phyloP scores from a whole-genome alignment of 2,888 invertebrate genomes.

The Criorhina ranunculi region DNA sequence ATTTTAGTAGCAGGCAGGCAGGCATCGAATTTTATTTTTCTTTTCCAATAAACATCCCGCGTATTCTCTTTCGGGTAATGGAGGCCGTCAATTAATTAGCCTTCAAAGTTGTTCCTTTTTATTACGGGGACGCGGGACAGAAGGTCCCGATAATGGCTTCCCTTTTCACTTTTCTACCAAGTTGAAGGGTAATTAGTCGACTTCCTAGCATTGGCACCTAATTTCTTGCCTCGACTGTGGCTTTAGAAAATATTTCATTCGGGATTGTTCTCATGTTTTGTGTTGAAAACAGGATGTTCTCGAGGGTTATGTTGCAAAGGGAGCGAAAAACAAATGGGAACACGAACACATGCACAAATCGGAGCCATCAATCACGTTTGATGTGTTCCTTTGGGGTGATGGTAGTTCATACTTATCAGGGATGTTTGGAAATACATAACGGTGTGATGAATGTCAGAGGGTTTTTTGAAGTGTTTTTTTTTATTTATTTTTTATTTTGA shows the following conservation, averaged over 20 bases:
- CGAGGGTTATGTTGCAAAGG: not conserved
- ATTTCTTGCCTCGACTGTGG: constrained; percentile 7
- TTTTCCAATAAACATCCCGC: constrained; percentile 13
- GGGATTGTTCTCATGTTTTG: constrained; percentile 7
- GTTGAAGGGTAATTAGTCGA: constrained; percentile 27
- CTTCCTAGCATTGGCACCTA: constrained; percentile 9
- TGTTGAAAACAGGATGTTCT: constrained; percentile 2
- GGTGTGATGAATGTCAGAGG: constrained; percentile 50
- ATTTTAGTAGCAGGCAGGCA: not conserved
- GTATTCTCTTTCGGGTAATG: not conserved
- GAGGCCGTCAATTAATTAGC: constrained; percentile 44
- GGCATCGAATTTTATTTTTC: constrained; percentile 10
- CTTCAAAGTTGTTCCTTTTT: constrained; percentile 25
- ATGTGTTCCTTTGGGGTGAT: constrained; percentile 20
- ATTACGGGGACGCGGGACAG: constrained; percentile 1
- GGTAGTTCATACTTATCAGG: constrained; percentile 13
- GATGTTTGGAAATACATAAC: constrained; percentile 45
- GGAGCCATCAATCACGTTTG: constrained; percentile 52
- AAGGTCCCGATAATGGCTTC: constrained; percentile 34
- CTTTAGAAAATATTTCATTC: constrained; percentile 3
- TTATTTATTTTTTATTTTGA: constrained; percentile 16
- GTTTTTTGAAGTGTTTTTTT: constrained; percentile 27
- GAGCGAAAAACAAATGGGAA: constrained; percentile 8
- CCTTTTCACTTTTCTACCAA: not conserved
- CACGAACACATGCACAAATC: constrained; percentile 20